Evolutionary conservation across 2,113 vertebrate genomes (phyloP).

Genomic region (Chaetorhynchus papuensis): DNA sequence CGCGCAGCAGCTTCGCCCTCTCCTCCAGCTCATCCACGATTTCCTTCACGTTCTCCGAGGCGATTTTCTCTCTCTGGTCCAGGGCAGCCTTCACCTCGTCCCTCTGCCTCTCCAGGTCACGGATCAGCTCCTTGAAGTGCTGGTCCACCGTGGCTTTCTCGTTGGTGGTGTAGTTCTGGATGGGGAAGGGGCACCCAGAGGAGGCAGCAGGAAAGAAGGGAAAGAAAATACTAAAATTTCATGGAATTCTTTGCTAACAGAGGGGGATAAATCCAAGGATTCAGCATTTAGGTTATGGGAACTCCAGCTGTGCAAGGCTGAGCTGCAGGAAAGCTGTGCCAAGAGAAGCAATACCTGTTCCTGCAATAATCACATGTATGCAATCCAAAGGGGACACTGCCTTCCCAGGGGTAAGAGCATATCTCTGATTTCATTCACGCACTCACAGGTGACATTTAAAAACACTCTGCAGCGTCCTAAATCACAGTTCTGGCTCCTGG

Average conservation of each 20-base stretch:
- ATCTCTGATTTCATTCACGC: neutral
- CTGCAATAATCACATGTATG: neutral
- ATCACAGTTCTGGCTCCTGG: neutral
- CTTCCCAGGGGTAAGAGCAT: neutral
- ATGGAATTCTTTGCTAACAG: neutral
- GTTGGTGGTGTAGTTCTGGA: conserved; percentile 76
- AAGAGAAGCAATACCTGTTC: neutral
- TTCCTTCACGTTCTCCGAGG: conserved; percentile 74
- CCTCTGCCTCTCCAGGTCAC: conserved; percentile 78
- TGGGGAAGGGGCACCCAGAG: neutral
- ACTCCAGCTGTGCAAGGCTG: neutral
- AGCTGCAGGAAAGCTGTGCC: neutral
- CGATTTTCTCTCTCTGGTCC: conserved; percentile 76
- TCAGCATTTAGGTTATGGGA: neutral
- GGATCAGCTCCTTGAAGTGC: conserved; percentile 77
- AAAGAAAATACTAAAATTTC: neutral
- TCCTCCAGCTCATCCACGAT: conserved; percentile 76
- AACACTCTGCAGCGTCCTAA: neutral
- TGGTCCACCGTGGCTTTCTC: conserved; percentile 80
- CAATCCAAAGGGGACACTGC: neutral
- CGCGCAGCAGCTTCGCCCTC: conserved; percentile 72
- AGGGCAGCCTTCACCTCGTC: conserved; percentile 75
- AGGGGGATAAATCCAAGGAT: neutral
- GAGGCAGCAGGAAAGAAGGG: neutral
- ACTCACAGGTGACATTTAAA: neutral